Percentiles rank a stretch among this genome's conserved stretches.
Evolutionary conservation across 2,888 invertebrate species (phyloP).

Genomic region (Trichopria drosophilae): DNA sequence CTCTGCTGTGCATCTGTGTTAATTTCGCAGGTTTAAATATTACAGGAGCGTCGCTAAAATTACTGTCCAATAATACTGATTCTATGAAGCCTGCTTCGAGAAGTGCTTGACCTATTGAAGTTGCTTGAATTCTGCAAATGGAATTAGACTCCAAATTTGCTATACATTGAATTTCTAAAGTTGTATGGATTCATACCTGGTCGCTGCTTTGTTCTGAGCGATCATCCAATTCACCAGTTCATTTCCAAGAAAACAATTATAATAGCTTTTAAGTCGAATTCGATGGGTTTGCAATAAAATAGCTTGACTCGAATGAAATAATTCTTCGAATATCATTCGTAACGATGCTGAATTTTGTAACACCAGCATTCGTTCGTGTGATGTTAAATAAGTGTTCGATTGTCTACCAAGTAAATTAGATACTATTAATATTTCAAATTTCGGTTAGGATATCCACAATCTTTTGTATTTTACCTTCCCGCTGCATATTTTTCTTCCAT

Average conservation of each 20-base stretch:
- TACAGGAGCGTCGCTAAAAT: slow-evolving; percentile 60
- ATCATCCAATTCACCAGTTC: slow-evolving; percentile 85
- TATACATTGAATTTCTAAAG: slow-evolving; percentile 15
- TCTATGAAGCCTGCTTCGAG: slow-evolving; percentile 77
- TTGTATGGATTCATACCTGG: slow-evolving; percentile 62
- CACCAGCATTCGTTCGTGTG: slow-evolving; percentile 62
- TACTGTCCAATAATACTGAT: slow-evolving; percentile 58
- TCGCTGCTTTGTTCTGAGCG: slow-evolving; percentile 74
- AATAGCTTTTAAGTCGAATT: slow-evolving; percentile 73
- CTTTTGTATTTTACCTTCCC: slow-evolving; percentile 55
- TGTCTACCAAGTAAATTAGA: slow-evolving; percentile 44
- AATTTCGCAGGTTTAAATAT: slow-evolving; percentile 59
- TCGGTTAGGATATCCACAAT: too few relatives aligned
- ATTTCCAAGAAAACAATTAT: slow-evolving; percentile 76
- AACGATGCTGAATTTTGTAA: slow-evolving; percentile 66
- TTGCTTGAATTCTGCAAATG: slow-evolving; percentile 69
- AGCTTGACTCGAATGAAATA: slow-evolving; percentile 63
- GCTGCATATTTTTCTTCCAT: slow-evolving; percentile 75
- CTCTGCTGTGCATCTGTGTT: slow-evolving; percentile 49
- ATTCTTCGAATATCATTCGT: slow-evolving; percentile 66
- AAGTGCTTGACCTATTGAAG: slow-evolving; percentile 76
- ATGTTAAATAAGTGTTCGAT: slow-evolving; percentile 58
- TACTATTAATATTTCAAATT: background rate
- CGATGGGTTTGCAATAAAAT: slow-evolving; percentile 67
- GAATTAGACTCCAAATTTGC: slow-evolving; percentile 13